Base-by-base conservation (phyloP, 2,888 invertebrate genomes). In the Embidobia sp. region DNA sequence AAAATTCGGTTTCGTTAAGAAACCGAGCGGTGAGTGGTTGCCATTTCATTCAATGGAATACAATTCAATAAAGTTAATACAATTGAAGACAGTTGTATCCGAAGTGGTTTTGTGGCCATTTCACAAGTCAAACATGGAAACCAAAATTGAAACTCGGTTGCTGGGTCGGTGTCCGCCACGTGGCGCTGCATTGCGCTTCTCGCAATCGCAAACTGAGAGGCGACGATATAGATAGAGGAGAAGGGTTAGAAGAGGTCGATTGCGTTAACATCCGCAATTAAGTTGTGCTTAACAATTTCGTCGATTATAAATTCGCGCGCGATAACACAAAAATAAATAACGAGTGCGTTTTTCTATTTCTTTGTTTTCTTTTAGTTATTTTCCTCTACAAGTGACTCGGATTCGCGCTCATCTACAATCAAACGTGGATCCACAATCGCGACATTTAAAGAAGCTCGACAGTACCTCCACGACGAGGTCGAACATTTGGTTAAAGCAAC, bases 361-460 rank as follows among this genome's bases (percentile, higher is more conserved):
- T 31, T 49, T 18, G 6, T 11, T 44, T 35, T 35, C 40, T 22
- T 19, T 22, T 11, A 13, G 18, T 15, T 57, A n/a, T 29, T 44
- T 44, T 44, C 7, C 18, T 66, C 31, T 61, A n/a, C 57, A 55
- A 10, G n/a, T 53, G 26, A 19, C 11, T 40, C 33, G 22, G 29
- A 42, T 15, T 61, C 46, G 40, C 51, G 29, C 35, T 53, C 61
- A 37, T 42, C 67, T 74, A 67, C 51, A 53, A 67, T 55, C 55
- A 59, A 63, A 67, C 48, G 40, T 44, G 42, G 61, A 55, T 67
- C 53, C 63, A 67, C 63, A 69, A 67, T 69, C 69, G 69, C 59
- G 72, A 63, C 72, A 70, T 61, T 61, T 37, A 61, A 53, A 61
- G 53, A 70, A 70, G 70, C 70, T 70, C 61, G 53, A 29, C 27